Evolutionary conservation across 2,888 invertebrate species (phyloP).

Genomic region (Tineola bisselliella): DNA sequence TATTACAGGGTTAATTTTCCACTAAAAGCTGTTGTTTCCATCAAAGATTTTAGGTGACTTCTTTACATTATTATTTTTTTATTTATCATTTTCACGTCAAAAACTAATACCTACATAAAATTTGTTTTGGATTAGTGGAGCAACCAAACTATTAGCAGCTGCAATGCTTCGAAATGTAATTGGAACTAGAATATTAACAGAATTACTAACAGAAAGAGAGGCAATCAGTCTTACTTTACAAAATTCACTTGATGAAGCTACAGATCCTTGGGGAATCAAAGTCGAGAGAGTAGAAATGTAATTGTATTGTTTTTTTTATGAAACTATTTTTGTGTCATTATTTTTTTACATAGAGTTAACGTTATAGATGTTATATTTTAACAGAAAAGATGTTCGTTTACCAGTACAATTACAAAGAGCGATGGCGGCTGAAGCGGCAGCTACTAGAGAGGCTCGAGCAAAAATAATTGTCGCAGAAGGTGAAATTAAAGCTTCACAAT

Average conservation of each 20-base stretch:
- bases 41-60: constrained; percentile 34
- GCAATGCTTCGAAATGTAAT: constrained; percentile 81
- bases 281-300: constrained; percentile 87
- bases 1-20: constrained; percentile 79
- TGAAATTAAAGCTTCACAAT: constrained; percentile 86
- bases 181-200: constrained; percentile 83
- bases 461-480: constrained; percentile 80
- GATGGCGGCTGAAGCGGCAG: constrained; percentile 77
- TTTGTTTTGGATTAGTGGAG: constrained; percentile 24
- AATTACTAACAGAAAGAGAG: constrained; percentile 84
- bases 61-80: background rate
- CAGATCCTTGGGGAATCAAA: constrained; percentile 84
- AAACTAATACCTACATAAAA: too few species aligned
- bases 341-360: too few species aligned
- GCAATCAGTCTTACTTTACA: constrained; percentile 84
- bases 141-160: constrained; percentile 75
- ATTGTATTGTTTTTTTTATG: background rate
- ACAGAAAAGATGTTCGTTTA: constrained; percentile 57
- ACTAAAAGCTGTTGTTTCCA: constrained; percentile 69
- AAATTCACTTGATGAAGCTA: constrained; percentile 76
- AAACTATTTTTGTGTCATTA: constrained; percentile 8
- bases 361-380: constrained; percentile 13
- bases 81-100: background rate
- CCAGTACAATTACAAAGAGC: constrained; percentile 71
- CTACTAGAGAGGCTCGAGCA: constrained; percentile 72